Evolutionary conservation across 2,113 vertebrate genomes (phyloP).

Genomic region (Zootoca vivipara): DNA sequence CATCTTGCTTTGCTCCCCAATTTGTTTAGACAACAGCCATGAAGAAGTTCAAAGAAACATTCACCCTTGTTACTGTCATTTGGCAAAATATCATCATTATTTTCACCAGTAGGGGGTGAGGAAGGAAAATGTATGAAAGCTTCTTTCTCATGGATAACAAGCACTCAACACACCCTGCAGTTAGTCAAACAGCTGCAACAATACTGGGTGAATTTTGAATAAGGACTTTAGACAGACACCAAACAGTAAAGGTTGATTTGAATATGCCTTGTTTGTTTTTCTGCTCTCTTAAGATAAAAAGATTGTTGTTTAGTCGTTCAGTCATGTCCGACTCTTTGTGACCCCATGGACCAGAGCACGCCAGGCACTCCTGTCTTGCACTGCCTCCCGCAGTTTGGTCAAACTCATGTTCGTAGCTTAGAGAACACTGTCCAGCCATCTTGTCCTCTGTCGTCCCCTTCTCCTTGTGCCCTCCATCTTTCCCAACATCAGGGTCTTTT

Average conservation of each 20-base stretch:
- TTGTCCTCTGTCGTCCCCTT: no score
- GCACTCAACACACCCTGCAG: background rate
- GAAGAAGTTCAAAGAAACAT: background rate
- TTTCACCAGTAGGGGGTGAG: conserved; percentile 28
- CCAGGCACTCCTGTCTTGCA: no score
- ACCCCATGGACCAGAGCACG: no score
- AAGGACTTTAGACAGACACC: background rate
- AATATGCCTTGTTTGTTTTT: background rate
- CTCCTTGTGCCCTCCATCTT: no score
- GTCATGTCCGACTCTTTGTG: no score
- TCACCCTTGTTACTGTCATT: background rate
- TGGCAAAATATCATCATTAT: conserved; percentile 4
- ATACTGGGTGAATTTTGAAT: conserved; percentile 2
- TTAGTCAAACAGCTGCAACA: background rate
- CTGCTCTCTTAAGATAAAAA: background rate
- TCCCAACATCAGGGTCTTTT: no score
- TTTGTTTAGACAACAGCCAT: background rate
- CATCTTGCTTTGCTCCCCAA: background rate
- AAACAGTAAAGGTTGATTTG: conserved; percentile 8
- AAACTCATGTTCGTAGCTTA: no score
- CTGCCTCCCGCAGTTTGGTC: no score
- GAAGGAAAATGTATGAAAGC: conserved; percentile 12
- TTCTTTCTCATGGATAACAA: background rate
- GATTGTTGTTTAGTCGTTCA: no score
- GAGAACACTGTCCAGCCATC: no score